Base-by-base conservation (phyloP, 2,888 invertebrate genomes). In the Lithophane socia region DNA sequence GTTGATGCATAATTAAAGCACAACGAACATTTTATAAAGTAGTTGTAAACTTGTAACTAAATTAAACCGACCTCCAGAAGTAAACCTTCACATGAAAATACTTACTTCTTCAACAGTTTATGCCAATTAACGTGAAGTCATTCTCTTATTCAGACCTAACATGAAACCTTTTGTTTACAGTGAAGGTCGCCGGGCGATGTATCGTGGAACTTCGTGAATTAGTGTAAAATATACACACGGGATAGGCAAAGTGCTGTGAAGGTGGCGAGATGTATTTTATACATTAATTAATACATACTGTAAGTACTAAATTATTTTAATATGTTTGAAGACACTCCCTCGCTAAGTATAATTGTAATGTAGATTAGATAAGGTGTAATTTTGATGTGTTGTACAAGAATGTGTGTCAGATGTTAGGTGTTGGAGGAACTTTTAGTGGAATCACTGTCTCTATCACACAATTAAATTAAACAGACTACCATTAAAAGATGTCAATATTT, bases 241-340 rank as follows among this genome's bases (percentile, higher is more conserved):
- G 89, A 90, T 92, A 92, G 91, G 91, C 90, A 91, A 93, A 91
- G 94, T 93, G 95, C 94, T 94, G 95, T 95, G 95, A 95, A 93
- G 93, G 92, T 92, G 92, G 92, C 93, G 91, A 95, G 90, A 90
- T 94, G 93, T 95, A 95, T 95, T 95, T 94, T 95, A 94, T 93
- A 93, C 92, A 90, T 91, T 92, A 92, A 92, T 90, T 91, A 90
- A 92, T 92, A 91, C 87, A 90, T 94, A 93, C 90, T 93, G 92
- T 96, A 95, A 96, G 95, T 95, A 95, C 95, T 96, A 96, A 96
- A 96, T 96, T 96, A 96, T 96, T 96, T 96, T 95, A 93, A 94
- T 95, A 95, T 93, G 92, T 95, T 94, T 94, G 94, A 94, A 93
- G 92, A 95, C 94, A 94, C 94, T 93, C 93, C 93, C 94, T 94